These are phyloP conservation scores for Lycia hirtaria DNA, from an alignment of 2,888 invertebrate genomes.

Conservation along the genomic window DNA sequence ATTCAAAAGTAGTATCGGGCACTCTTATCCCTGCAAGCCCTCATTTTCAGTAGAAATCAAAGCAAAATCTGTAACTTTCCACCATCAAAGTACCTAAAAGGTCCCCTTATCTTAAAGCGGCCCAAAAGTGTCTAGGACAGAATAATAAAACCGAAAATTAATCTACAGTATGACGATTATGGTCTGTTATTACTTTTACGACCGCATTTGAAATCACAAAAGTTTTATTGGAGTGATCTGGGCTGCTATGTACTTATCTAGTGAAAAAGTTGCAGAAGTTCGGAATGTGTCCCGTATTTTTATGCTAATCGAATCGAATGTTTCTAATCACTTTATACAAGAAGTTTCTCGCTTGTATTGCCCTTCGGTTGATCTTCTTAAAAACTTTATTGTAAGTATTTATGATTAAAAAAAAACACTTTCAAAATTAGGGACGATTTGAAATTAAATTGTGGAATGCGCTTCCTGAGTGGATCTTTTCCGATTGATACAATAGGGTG, in stretches of 20 bases:
- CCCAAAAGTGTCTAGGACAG: constrained; percentile 31
- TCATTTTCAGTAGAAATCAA: constrained; percentile 20
- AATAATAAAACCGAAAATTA: constrained; percentile 38
- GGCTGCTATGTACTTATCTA: background rate
- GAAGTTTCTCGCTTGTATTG: background rate
- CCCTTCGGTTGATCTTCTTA: background rate
- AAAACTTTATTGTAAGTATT: background rate
- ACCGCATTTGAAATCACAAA: constrained; percentile 24
- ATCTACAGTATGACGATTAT: constrained; percentile 31
- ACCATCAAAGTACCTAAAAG: constrained; percentile 37
- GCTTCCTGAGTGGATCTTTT: no score
- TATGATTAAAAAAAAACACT: background rate
- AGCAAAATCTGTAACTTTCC: constrained; percentile 30
- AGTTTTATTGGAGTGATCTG: constrained; percentile 23
- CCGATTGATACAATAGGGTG: no score
- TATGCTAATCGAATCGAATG: constrained; percentile 7
- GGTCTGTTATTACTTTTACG: constrained; percentile 31
- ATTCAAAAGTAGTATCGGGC: constrained; percentile 13
- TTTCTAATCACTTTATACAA: constrained; percentile 6
- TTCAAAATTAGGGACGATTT: background rate
- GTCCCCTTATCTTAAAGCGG: constrained; percentile 31
- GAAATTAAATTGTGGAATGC: no score
- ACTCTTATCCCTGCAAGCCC: constrained; percentile 4
- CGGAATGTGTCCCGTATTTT: constrained; percentile 2
- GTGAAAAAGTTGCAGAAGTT: constrained; percentile 15